Conservation (phyloP, 2,888 invertebrate genomes). For the Laspeyria flexula region DNA sequence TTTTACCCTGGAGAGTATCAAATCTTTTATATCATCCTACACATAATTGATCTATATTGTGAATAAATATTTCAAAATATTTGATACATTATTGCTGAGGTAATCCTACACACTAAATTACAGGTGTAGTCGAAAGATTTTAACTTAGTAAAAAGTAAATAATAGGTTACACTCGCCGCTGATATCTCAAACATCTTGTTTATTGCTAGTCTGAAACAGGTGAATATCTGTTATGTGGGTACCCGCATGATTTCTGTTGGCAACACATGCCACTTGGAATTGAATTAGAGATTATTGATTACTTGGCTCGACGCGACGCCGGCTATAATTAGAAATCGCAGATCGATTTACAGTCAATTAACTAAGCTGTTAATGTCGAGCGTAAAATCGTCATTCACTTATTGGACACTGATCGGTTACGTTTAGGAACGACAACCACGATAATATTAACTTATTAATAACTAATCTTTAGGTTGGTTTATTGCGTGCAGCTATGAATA, state of each 20-base stretch:
- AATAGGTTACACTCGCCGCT: background rate
- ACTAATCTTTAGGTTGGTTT: no score
- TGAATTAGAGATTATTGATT: conserved; percentile 13
- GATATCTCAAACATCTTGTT: conserved; percentile 13
- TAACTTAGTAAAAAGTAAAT: no score
- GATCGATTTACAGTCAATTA: background rate
- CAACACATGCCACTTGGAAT: conserved; percentile 22
- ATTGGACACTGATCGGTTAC: background rate
- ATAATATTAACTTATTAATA: background rate
- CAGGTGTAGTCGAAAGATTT: no score
- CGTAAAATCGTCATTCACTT: background rate
- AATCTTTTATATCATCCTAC: no score
- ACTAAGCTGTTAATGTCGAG: background rate
- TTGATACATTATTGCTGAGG: no score
- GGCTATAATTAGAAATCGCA: background rate
- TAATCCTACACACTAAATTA: no score
- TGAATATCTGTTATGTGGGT: conserved; percentile 45
- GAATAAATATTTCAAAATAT: no score
- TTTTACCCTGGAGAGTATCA: no score
- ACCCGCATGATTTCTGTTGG: conserved; percentile 52
- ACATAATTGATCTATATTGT: no score
- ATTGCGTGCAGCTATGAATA: no score
- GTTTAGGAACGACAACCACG: background rate
- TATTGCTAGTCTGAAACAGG: conserved; percentile 38
- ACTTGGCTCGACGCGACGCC: conserved; percentile 14